These are phyloP conservation scores for Nymphicus hollandicus DNA, from an alignment of 2,113 vertebrate genomes.

Conservation along the genomic window DNA sequence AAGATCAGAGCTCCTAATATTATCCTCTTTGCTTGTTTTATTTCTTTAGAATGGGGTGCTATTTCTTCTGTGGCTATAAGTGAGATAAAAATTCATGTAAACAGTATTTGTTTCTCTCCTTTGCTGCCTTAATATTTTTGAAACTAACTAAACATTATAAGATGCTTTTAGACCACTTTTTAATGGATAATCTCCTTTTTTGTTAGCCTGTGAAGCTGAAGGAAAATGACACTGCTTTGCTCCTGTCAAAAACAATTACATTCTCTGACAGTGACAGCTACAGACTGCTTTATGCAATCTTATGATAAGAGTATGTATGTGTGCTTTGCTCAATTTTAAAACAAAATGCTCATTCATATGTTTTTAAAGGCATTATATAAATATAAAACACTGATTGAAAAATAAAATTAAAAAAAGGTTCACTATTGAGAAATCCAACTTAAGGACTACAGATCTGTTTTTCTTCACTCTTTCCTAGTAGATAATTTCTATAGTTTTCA, in stretches of 20 bases:
- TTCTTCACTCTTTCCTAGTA: background rate
- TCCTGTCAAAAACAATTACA: background rate
- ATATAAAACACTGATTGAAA: background rate
- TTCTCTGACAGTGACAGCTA: background rate
- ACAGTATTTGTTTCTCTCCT: background rate
- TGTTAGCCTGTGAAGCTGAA: background rate
- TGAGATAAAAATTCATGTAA: background rate
- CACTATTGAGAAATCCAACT: background rate
- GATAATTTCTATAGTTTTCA: background rate
- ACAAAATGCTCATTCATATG: background rate
- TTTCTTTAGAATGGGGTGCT: background rate
- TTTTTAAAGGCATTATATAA: background rate
- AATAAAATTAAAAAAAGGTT: background rate
- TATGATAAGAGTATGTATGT: background rate
- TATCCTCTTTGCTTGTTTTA: background rate
- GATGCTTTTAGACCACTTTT: background rate
- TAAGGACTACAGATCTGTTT: background rate
- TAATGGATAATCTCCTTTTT: background rate
- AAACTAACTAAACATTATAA: background rate
- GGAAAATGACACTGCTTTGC: background rate
- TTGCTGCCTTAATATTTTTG: background rate
- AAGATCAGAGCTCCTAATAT: background rate
- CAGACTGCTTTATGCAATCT: background rate
- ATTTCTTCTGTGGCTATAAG: background rate
- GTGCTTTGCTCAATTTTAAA: background rate